Base-by-base conservation (phyloP, 2,113 vertebrate species). In the Mesembrinibis cayennensis region DNA sequence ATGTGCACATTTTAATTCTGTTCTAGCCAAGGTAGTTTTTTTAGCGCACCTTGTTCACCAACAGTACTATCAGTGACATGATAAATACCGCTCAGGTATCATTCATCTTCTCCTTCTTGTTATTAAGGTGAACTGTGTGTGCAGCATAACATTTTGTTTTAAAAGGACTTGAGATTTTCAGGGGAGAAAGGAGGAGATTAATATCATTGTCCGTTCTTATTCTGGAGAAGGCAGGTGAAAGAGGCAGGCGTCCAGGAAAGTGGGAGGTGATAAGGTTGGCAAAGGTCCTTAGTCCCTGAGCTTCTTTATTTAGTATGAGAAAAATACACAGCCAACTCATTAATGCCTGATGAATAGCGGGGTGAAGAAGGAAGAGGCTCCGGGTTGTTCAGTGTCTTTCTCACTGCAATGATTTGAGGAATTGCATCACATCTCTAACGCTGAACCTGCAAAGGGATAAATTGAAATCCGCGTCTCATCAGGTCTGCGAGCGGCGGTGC, bases 61-160 rank as follows among this genome's bases (percentile, higher is more conserved):
- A 1, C 1, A 73, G 71, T 30, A 58, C 88, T 82, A 38, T 29
- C 71, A 20, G 82, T n/a, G 88, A 94, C 90, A 81, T 80, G 93
- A 97, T 58, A 83, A 96, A 97, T 85, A 90, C 47, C 63, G 80
- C 88, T 63, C 63, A 29, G 87, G 79, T 92, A 93, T 81, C 95
- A 90, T 94, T 96, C 76, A 70, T 96, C 93, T 94, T 94, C 82
- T 94, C 92, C n/a, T 85, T 59, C 77, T 63, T 69, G 89, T 94
- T 93, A 80, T 84, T 87, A 91, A 91, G 85, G 87, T 69, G 95
- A 93, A 29, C 82, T 13, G 62, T 90, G 82, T 89, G 94, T 74
- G 81, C 89, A 87, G 94, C 77, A 59, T 67, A 93, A 92, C 77
- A 42, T 93, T 95, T 95, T 78, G 87, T 55, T 97, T 94, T 55